These are phyloP conservation scores for Abscondita cerata DNA, from an alignment of 2,888 invertebrate genomes.

Conservation along the genomic window DNA sequence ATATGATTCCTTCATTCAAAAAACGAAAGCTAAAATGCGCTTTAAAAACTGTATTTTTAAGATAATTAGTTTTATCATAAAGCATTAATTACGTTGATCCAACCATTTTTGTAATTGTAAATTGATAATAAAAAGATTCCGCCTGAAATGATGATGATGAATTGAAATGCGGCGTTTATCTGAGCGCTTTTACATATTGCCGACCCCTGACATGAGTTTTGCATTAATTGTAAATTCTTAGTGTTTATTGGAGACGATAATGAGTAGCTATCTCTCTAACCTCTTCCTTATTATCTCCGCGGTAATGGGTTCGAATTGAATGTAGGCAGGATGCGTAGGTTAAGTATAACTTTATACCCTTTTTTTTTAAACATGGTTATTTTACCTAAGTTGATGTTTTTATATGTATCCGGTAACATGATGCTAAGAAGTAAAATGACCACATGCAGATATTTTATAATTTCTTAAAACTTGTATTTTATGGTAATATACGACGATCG, in stretches of 20 bases:
- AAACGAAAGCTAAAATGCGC: no score
- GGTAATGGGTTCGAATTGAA: conserved; percentile 40
- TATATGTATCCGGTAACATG: not conserved
- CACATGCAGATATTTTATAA: no score
- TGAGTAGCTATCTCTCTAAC: conserved; percentile 41
- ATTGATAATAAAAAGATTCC: conserved; percentile 4
- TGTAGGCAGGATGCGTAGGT: conserved; percentile 37
- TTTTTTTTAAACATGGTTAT: conserved; percentile 17
- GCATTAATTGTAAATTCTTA: conserved; percentile 42
- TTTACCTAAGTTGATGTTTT: conserved; percentile 21
- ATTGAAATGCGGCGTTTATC: conserved; percentile 31
- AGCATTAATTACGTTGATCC: not conserved
- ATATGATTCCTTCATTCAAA: no score
- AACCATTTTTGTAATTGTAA: not conserved
- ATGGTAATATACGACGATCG: no score
- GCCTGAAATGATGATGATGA: conserved; percentile 29
- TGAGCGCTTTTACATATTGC: conserved; percentile 35
- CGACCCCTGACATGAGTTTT: conserved; percentile 42
- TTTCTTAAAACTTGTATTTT: no score
- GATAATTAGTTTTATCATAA: no score
- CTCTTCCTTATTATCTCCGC: conserved; percentile 47
- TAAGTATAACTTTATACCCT: conserved; percentile 20
- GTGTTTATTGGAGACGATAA: conserved; percentile 42
- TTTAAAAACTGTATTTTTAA: no score
- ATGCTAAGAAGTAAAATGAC: no score